phyloP scores from a whole-genome alignment of 2,113 vertebrate genomes.

The Hassar affinis region DNA sequence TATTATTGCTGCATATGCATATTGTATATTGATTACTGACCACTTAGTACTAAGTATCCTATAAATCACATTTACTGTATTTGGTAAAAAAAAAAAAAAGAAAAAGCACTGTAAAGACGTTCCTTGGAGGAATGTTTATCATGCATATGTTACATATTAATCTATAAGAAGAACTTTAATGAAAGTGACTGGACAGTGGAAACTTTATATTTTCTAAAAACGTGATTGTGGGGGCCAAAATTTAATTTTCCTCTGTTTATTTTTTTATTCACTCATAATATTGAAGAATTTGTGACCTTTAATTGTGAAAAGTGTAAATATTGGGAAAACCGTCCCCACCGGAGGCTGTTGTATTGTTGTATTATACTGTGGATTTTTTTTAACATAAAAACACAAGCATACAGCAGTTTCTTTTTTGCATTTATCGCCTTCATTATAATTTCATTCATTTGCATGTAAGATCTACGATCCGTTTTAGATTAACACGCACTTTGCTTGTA shows the following conservation, averaged over 20 bases:
- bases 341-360: constrained; percentile 63
- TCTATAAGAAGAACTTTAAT: constrained; percentile 57
- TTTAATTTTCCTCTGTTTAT: constrained; percentile 44
- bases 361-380: constrained; percentile 70
- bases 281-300: constrained; percentile 69
- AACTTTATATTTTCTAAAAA: constrained; percentile 54
- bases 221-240: constrained; percentile 57
- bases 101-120: constrained; percentile 46
- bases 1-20: constrained; percentile 55
- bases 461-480: not conserved
- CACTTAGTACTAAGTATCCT: constrained; percentile 55
- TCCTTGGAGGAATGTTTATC: constrained; percentile 61
- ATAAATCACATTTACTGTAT: constrained; percentile 54
- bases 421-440: constrained; percentile 22
- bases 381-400: constrained; percentile 70
- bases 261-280: constrained; percentile 63
- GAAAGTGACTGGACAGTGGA: constrained; percentile 45
- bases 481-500: not conserved
- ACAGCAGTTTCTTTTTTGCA: constrained; percentile 54
- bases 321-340: constrained; percentile 54
- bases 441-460: not conserved
- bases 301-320: constrained; percentile 66
- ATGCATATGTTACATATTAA: constrained; percentile 60
- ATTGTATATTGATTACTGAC: constrained; percentile 63
- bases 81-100: no score